Evolutionary conservation across 30 jellyfish, hydroid and myxozoan species (phyloP).

Genomic region (Catostylus mosaicus): DNA sequence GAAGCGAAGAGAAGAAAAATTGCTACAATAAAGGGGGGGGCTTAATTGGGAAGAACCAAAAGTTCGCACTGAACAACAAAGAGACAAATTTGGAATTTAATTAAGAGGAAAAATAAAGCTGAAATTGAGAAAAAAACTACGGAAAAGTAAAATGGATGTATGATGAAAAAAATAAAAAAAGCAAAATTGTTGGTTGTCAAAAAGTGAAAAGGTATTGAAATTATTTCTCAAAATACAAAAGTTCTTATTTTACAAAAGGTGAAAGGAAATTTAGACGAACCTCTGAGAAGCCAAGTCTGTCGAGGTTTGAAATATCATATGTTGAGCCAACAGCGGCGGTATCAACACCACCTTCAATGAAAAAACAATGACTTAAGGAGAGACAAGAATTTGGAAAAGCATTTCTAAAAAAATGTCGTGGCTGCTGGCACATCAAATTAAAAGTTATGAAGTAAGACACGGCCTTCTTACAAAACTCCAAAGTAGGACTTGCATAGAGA

Average conservation of each 20-base stretch:
- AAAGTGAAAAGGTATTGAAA: no score
- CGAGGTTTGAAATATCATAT: conserved; percentile 67
- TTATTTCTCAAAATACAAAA: no score
- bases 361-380: not conserved
- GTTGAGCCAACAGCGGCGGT: conserved; percentile 72
- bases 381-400: not conserved
- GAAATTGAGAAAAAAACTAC: no score
- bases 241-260: not conserved
- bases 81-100: no score
- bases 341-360: conserved; percentile 68
- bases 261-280: not conserved
- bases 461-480: no score
- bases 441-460: not conserved
- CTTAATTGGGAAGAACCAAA: not conserved
- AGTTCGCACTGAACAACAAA: not conserved
- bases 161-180: no score
- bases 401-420: not conserved
- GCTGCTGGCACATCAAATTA: not conserved
- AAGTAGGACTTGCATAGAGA: no score
- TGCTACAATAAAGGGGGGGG: not conserved
- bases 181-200: no score
- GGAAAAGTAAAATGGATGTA: no score
- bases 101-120: no score
- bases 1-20: not conserved
- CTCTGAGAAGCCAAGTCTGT: conserved; percentile 69